Percentiles rank a stretch among this genome's conserved stretches.
phyloP scores from a whole-genome alignment of 2,797 vertebrate species.

The Anguilla pacifica region DNA sequence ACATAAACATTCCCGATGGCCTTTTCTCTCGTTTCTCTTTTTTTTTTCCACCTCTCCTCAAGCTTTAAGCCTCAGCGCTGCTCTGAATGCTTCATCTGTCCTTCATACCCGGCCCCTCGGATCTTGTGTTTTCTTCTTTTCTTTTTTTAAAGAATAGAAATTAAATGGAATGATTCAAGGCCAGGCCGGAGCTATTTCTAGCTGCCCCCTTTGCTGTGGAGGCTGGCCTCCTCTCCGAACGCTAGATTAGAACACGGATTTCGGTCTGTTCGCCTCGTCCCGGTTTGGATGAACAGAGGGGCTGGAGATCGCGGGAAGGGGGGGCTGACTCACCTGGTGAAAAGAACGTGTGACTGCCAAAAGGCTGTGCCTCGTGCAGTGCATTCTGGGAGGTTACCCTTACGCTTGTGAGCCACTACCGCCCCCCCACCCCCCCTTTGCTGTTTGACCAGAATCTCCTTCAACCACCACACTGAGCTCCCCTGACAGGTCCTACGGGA shows the following conservation, averaged over 20 bases:
- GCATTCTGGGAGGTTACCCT: neutral
- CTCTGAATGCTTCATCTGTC: constrained; percentile 73
- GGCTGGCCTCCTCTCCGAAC: neutral
- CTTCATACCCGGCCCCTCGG: constrained; percentile 65
- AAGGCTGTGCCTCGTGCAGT: neutral
- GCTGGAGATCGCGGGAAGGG: neutral
- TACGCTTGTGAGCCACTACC: neutral
- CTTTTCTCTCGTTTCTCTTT: neutral
- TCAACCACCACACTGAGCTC: neutral
- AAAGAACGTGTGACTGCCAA: constrained; percentile 1
- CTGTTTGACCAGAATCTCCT: neutral
- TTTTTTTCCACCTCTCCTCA: constrained; percentile 15
- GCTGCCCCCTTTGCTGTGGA: neutral
- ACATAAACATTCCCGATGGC: neutral
- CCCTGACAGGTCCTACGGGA: neutral
- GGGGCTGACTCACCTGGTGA: constrained; percentile 18
- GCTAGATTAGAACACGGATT: neutral
- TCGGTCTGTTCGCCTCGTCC: neutral
- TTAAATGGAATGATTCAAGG: constrained; percentile 23
- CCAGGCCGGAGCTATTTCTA: neutral
- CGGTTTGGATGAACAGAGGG: constrained; percentile 3
- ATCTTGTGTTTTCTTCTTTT: constrained; percentile 56
- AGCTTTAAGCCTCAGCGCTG: constrained; percentile 19
- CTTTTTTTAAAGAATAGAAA: constrained; percentile 49
- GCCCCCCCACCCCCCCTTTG: neutral